These are phyloP conservation scores for Clanis bilineata DNA, from an alignment of 2,888 invertebrate species.

Conservation along the genomic window DNA sequence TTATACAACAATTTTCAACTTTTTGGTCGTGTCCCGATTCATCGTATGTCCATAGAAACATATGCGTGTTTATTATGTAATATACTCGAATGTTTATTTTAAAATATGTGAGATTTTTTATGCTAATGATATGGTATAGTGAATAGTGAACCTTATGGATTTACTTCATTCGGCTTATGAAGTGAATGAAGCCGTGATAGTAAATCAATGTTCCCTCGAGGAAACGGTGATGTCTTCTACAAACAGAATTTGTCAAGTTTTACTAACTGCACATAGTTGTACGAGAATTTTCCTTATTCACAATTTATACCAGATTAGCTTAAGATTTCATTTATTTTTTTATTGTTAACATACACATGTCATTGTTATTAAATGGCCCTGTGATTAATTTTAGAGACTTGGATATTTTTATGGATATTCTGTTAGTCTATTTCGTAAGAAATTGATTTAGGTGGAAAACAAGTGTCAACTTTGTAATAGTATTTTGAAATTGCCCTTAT, in stretches of 20 bases:
- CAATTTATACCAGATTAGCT: too few relatives aligned
- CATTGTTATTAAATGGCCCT: background rate
- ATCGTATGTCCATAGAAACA: constrained; percentile 6
- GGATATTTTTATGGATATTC: too few relatives aligned
- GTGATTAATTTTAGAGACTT: background rate
- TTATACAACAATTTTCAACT: background rate
- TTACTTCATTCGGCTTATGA: background rate
- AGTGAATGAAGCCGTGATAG: background rate
- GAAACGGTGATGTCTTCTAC: background rate
- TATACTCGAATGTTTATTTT: background rate
- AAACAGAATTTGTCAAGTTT: background rate
- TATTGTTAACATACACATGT: too few relatives aligned
- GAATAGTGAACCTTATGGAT: constrained; percentile 2
- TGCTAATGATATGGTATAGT: background rate
- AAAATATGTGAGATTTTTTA: constrained; percentile 5
- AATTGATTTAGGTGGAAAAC: too few relatives aligned
- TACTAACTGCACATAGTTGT: background rate
- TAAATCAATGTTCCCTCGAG: background rate
- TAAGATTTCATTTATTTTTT: too few relatives aligned
- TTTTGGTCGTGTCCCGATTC: background rate
- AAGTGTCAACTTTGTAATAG: background rate
- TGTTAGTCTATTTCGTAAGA: too few relatives aligned
- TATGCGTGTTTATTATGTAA: constrained; percentile 6
- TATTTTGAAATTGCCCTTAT: background rate
- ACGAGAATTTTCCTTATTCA: background rate